These are phyloP conservation scores for Esox lucius DNA, from an alignment of 2,797 vertebrate species.

Conservation along the genomic window DNA sequence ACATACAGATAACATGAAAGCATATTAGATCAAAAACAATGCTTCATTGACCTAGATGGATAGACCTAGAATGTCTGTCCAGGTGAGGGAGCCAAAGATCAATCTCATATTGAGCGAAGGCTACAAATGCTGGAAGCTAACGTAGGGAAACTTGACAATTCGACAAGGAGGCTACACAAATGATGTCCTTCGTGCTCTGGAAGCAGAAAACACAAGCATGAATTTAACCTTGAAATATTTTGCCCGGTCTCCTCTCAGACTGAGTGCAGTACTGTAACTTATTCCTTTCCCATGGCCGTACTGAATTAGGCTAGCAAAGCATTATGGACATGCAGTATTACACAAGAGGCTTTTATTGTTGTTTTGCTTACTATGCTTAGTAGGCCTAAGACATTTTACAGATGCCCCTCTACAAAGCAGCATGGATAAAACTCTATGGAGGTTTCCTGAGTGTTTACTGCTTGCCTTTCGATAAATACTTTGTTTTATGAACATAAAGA, in stretches of 20 bases:
- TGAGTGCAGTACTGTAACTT: neutral
- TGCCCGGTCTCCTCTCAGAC: neutral
- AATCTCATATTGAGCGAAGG: neutral
- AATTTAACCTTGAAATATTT: neutral
- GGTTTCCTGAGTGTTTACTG: slow-evolving; percentile 39
- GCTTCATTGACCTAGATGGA: neutral
- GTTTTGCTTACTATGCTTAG: slow-evolving; percentile 12
- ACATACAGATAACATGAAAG: neutral
- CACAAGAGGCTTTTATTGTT: slow-evolving; percentile 6
- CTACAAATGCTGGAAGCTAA: neutral
- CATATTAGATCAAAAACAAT: neutral
- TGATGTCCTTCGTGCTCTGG: neutral
- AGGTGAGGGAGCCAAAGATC: slow-evolving; percentile 29
- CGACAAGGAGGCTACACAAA: neutral
- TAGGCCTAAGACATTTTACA: slow-evolving; percentile 1
- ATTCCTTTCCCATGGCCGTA: neutral
- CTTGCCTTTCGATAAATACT: neutral
- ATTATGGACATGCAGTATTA: neutral
- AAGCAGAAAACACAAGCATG: neutral
- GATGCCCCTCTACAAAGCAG: slow-evolving; percentile 23
- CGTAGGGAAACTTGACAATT: neutral
- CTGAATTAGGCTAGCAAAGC: neutral
- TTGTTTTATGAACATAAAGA: neutral
- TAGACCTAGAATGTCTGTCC: neutral
- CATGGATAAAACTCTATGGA: slow-evolving; percentile 42